Evolutionary conservation across 1,140 invertebrate species (phyloP).

Genomic region (Penaeus japonicus): DNA sequence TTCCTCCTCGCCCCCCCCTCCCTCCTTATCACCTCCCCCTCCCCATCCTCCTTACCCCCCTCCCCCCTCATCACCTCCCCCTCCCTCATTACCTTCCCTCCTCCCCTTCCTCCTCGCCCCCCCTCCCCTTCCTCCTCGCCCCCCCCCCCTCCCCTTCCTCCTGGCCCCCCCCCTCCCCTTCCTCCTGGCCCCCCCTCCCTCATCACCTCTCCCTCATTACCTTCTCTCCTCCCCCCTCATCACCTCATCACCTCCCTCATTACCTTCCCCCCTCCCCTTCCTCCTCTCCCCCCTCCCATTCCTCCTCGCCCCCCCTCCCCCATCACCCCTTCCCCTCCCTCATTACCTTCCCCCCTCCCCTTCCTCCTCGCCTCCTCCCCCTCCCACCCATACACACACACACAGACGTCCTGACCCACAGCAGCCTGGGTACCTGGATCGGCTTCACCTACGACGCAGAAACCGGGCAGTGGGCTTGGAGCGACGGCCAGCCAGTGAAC

Average conservation of each 20-base stretch:
- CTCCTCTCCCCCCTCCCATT: neutral
- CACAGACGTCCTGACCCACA: conserved; percentile 2
- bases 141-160: neutral
- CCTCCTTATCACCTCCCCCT: neutral
- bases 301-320: neutral
- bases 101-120: neutral
- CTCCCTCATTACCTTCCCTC: neutral
- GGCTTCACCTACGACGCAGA: neutral
- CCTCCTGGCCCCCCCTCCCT: neutral
- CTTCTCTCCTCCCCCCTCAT: too few species aligned
- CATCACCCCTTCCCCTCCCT: too few species aligned
- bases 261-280: too few species aligned
- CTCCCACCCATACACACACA: too few species aligned
- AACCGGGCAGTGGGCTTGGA: neutral
- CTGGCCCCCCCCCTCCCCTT: neutral
- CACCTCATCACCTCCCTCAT: neutral
- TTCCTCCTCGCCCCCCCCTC: neutral
- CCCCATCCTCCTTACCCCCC: too few species aligned
- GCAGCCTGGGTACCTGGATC: conserved; percentile 12
- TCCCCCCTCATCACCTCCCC: neutral
- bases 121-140: too few species aligned
- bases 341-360: neutral
- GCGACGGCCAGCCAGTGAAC: neutral
- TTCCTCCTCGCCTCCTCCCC: too few species aligned
- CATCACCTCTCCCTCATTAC: neutral